These are phyloP conservation scores for Drosophila ananassae DNA, from an alignment of 1,140 invertebrate genomes.

Conservation along the genomic window DNA sequence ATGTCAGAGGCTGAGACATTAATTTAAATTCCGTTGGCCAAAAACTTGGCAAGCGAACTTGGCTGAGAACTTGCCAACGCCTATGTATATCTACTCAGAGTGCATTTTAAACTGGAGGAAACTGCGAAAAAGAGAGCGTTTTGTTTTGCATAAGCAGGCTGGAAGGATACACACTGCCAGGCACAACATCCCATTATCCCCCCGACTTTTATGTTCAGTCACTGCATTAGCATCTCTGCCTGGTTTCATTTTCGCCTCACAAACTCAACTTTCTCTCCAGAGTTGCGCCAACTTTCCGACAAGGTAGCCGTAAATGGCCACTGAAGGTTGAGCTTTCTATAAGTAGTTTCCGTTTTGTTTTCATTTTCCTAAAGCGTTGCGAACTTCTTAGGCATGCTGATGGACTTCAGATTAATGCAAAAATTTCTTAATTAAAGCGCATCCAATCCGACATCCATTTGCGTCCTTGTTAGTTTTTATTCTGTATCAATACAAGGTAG, in stretches of 20 bases:
- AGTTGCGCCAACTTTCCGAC: slow-evolving; percentile 43
- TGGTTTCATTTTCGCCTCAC: slow-evolving; percentile 45
- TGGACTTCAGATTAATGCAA: slow-evolving; percentile 22
- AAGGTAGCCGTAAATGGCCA: slow-evolving; percentile 39
- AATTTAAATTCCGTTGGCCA: slow-evolving; percentile 26
- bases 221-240: slow-evolving; percentile 44
- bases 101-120: slow-evolving; percentile 5
- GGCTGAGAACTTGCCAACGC: slow-evolving; percentile 20
- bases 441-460: not conserved
- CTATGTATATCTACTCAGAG: slow-evolving; percentile 17
- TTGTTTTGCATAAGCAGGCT: slow-evolving; percentile 19
- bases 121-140: slow-evolving; percentile 14
- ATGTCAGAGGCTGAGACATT: slow-evolving; percentile 16
- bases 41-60: slow-evolving; percentile 18
- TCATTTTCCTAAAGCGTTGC: slow-evolving; percentile 10
- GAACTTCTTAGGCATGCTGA: slow-evolving; percentile 24
- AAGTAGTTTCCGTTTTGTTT: slow-evolving; percentile 43
- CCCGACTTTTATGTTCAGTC: slow-evolving; percentile 14
- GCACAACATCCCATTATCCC: slow-evolving; percentile 9
- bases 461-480: not conserved
- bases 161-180: slow-evolving; percentile 5
- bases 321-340: slow-evolving; percentile 24
- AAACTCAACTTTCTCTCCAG: slow-evolving; percentile 52
- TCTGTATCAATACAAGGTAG: not conserved
- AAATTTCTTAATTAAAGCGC: slow-evolving; percentile 62